Base-by-base conservation (phyloP, 1,140 invertebrate genomes). In the Magallana angulata region DNA sequence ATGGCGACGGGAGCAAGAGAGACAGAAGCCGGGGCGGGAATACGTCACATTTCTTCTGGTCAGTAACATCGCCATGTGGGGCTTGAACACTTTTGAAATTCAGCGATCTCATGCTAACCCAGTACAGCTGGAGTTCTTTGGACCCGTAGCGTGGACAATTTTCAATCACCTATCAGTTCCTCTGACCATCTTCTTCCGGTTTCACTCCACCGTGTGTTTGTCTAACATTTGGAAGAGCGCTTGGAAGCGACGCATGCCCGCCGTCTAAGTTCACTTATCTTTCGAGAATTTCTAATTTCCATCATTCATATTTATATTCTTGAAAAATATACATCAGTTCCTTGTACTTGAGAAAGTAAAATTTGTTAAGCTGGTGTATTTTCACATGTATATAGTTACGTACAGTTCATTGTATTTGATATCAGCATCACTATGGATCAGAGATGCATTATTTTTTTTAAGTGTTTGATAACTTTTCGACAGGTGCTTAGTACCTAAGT, bases 1-100 rank as follows among this genome's bases (percentile, higher is more conserved):
- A n/a, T 97, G 98, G 92, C 95, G 98, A 58, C 97, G 97, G 0
- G 97, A 98, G 94, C 98, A 99, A 92, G 98, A 98, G 92, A 96
- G 97, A 88, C 97, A 97, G 92, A 99, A 99, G 95, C 98, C 98
- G 1, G 98, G 98, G 1, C 96, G 98, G 85, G 98, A 99, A 95
- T 97, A 98, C 81, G 98, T 99, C 57, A 99, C 98, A 60, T 99
- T 99, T 96, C 95, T 99, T 71, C 96, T 99, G 18, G 98, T 99
- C 93, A 98, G 97, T 95, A 99, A 99, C 94, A 90, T 93, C 86
- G 91, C 93, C 9, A 87, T 94, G 86, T 94, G 93, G 93, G 91
- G 89, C 6, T 88, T 94, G 56, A 92, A 92, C 68, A 92, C 93
- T 11, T 93, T 94, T 88, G 92, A 93, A 85, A 92, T 91, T 6